A percentile compares a stretch with the other conserved stretches of the same genome.
Conservation (phyloP, 2,113 vertebrate species). For the Desmodus rotundus region DNA sequence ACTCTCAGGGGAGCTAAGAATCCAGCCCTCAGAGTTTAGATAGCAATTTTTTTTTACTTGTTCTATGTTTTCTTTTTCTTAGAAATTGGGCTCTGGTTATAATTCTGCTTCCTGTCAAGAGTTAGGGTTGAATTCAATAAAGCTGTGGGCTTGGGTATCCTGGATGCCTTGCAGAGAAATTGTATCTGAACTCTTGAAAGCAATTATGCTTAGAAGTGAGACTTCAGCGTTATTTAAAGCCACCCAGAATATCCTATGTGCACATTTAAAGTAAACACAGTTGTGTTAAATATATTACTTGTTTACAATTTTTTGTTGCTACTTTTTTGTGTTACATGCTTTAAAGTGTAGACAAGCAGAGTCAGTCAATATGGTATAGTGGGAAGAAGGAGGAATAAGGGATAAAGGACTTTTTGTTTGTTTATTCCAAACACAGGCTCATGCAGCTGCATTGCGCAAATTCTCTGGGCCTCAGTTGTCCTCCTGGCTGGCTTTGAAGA, state of each 20-base stretch:
- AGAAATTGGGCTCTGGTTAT: conserved; percentile 53
- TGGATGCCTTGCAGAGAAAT: not conserved
- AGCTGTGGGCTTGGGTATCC: conserved; percentile 42
- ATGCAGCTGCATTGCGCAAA: not conserved
- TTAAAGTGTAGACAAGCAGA: not conserved
- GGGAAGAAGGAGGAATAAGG: not conserved
- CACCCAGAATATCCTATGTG: conserved; percentile 38
- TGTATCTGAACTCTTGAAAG: conserved; percentile 51
- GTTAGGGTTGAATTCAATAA: conserved; percentile 41
- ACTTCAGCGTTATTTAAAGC: not conserved
- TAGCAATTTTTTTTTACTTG: conserved; percentile 68
- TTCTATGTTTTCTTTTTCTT: conserved; percentile 66
- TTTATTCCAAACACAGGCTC: not conserved
- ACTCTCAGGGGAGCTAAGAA: conserved; percentile 63
- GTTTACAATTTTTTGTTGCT: not conserved
- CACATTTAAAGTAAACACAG: not conserved
- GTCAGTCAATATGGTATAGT: not conserved
- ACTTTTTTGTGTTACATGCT: conserved; percentile 20
- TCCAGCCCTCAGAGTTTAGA: conserved; percentile 35
- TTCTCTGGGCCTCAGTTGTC: not conserved
- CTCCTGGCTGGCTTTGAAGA: not conserved
- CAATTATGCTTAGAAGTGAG: not conserved
- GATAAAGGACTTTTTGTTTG: not conserved
- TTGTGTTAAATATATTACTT: not conserved
- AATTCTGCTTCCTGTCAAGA: conserved; percentile 68